Evolutionary conservation across 2,113 vertebrate species (phyloP), one percentile per base, ranked within the genome.

Genomic region (Mugil cephalus): DNA sequence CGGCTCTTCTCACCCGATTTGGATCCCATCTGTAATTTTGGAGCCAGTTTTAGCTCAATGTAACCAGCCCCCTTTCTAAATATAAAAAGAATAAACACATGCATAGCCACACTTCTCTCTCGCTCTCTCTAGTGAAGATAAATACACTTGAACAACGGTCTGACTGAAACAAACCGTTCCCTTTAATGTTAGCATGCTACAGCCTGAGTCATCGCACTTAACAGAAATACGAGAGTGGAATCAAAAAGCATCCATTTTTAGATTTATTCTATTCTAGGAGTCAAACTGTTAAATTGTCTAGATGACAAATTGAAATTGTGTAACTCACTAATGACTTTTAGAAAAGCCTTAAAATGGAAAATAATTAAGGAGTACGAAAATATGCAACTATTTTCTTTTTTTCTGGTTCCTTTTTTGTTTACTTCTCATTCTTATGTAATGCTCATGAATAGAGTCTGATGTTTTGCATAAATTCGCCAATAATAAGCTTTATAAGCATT

Each of bases 1-100:
- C 30, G 48, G 42, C 68, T 67, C 81, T 80, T 74, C 74, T 79
- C 13, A 10, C 64, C 71, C 67, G 71, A 87, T 74, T 46, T 39
- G 77, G 68, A 78, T 30, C 24, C 69, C 74, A 74, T 79, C 88
- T 92, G 82, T 91, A 87, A 91, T 90, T 90, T 88, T 48, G 51
- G 77, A 67, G 76, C 68, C 85, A 65, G 51, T 82, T 91, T 87
- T 87, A 89, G 80, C 83, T 83, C 74, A 36, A 86, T 82, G 77
- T 58, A 56, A 69, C 73, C 79, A 70, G 66, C 43, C 21, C 43
- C 21, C 48, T 40, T 56, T 87, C 87, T 86, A 85, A 87, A 81
- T 83, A 83, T 83, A 87, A 78, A 64, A 62, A 53, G 64, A 74
- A 84, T 51, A 79, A 86, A 82, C 77, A 74, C 52, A 87, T 63